Conservation (phyloP, 2,113 vertebrate genomes). For the Junco hyemalis region DNA sequence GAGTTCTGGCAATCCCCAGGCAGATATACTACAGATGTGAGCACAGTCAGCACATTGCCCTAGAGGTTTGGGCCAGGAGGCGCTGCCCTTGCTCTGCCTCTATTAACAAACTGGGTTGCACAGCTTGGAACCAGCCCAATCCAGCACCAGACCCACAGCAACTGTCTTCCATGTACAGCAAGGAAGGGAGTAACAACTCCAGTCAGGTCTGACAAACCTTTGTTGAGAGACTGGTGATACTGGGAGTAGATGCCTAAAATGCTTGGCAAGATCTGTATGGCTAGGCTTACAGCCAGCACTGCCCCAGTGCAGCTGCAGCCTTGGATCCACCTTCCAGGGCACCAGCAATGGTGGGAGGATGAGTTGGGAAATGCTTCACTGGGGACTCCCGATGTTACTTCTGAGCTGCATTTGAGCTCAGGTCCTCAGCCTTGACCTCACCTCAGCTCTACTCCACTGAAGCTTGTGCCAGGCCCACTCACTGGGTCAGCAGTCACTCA, state of each 20-base stretch:
- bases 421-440: background rate
- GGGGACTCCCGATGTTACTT: background rate
- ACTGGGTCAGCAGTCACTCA: background rate
- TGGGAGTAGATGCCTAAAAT: background rate
- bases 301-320: background rate
- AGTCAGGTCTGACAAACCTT: background rate
- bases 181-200: background rate
- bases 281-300: background rate
- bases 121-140: background rate
- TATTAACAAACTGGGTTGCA: background rate
- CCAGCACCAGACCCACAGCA: background rate
- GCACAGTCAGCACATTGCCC: fast-evolving
- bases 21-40: background rate
- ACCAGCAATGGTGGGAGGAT: background rate
- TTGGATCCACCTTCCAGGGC: background rate
- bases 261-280: background rate
- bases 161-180: background rate
- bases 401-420: background rate
- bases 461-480: background rate
- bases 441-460: background rate
- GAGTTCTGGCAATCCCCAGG: background rate
- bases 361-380: background rate
- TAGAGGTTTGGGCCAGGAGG: background rate
- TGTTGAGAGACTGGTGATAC: background rate
- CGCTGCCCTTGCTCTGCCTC: background rate